Evolutionary conservation across 2,888 invertebrate genomes (phyloP).

Genomic region (Orchesellides sinensis): DNA sequence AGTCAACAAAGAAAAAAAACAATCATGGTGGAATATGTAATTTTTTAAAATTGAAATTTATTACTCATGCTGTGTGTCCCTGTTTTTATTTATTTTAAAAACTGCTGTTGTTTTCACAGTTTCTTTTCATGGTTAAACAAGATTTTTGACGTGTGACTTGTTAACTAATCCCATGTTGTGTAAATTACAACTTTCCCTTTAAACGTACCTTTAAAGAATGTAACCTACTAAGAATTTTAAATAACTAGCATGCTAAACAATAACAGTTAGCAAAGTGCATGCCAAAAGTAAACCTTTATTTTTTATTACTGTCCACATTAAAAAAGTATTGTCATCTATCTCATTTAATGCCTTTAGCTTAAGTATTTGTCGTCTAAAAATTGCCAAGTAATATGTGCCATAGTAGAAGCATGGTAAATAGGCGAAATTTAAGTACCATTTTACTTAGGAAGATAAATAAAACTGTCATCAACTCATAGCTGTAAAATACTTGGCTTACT

Average conservation of each 20-base stretch:
- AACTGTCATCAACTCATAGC: slow-evolving; percentile 73
- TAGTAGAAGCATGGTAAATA: too few species aligned
- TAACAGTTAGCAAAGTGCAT: too few species aligned
- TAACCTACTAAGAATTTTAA: too few species aligned
- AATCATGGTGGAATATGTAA: slow-evolving; percentile 44
- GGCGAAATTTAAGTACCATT: too few species aligned
- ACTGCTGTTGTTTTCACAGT: not conserved
- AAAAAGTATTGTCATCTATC: not conserved
- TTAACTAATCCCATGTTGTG: too few species aligned
- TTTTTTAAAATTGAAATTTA: slow-evolving; percentile 66
- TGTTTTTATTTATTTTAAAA: not conserved
- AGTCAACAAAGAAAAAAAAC: slow-evolving; percentile 16
- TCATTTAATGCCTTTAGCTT: not conserved
- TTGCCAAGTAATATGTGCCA: not conserved
- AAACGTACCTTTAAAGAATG: too few species aligned
- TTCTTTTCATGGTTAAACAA: too few species aligned
- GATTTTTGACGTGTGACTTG: too few species aligned
- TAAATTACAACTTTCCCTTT: too few species aligned
- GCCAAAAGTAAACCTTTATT: too few species aligned
- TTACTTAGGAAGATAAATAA: slow-evolving; percentile 67
- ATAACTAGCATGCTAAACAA: too few species aligned
- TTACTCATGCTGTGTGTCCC: slow-evolving; percentile 1
- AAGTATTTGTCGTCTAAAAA: not conserved
- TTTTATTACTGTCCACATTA: too few species aligned
- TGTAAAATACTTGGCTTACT: slow-evolving; percentile 71